Base-by-base conservation (phyloP, 1,140 invertebrate genomes). In the Eumaeus atala region DNA sequence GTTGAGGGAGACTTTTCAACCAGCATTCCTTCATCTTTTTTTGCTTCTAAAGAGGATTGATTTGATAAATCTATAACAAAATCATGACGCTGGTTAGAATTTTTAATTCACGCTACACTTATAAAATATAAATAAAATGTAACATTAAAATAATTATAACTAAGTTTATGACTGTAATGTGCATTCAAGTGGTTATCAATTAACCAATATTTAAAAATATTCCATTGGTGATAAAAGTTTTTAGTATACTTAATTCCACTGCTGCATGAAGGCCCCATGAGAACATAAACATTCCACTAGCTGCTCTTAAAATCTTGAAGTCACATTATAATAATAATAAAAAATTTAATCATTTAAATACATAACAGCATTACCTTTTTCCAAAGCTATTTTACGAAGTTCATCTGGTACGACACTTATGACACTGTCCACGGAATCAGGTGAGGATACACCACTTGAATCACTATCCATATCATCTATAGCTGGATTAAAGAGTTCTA, bases 391-490 rank as follows among this genome's bases (percentile, higher is more conserved):
- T 77, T 87, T 87, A 3, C 69, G 66, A 40, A 87, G 61, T 68
- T 87, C 84, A 18, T 89, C 87, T 1, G 84, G 85, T 7, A 88
- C 72, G 6, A 88, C 93, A 68, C 93, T 95, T 48, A 96, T 95
- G 3, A 96, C 94, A 67, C 94, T 95, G 58, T 94, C 94, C 0
- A 93, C 91, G 2, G 95, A 96, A 72, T 96, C 94, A 2, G 95
- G 95, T 0, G 95, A 96, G 0, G 94, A 95, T 1, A 94, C 92
- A 14, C 94, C 94, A 62, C 93, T 95, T 0, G 94, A 95, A 75
- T 96, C 95, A 66, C 94, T 96, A 71, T 96, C 95, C 77, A 95
- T 90, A 68, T 97, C 95, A 75, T 97, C 95, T 7, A 93, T 95
- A 70, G 95, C 95, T 1, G 95, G 95, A 85, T 97, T 96, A 68